A percentile compares a stretch with the other conserved stretches of the same genome.
Evolutionary conservation across 2,797 vertebrate species (phyloP).

Genomic region (Luscinia megarhynchos): DNA sequence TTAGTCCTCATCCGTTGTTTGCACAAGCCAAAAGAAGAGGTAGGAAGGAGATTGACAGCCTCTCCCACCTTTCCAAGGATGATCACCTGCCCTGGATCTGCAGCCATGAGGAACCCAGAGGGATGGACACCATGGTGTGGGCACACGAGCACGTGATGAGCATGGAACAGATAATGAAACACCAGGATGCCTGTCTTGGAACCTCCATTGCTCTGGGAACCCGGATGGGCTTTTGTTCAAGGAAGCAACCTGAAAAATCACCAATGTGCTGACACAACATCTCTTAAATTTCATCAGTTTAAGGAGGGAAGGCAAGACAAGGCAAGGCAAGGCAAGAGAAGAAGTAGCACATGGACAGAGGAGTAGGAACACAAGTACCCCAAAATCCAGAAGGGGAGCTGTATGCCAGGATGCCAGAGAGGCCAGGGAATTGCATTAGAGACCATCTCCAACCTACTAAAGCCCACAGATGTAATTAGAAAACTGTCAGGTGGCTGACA

Average conservation of each 20-base stretch:
- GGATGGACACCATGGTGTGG: neutral
- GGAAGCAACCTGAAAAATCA: neutral
- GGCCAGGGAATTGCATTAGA: neutral
- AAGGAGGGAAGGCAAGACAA: neutral
- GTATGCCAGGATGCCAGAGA: neutral
- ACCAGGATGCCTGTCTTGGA: neutral
- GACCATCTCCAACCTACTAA: neutral
- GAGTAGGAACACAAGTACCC: neutral
- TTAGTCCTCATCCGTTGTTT: neutral
- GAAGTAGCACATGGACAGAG: neutral
- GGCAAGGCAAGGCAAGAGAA: neutral
- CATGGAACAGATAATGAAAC: fast-evolving
- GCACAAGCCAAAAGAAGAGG: neutral
- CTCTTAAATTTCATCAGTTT: neutral
- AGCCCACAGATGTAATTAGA: neutral
- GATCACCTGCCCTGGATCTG: neutral
- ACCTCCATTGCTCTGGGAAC: neutral
- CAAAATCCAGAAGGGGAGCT: neutral
- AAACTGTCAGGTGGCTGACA: neutral
- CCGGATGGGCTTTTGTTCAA: neutral
- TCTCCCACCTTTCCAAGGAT: neutral
- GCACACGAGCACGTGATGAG: fast-evolving
- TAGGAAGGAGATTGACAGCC: neutral
- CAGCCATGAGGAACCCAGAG: neutral
- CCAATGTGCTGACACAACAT: neutral